Evolutionary conservation across 1,140 invertebrate genomes (phyloP), one percentile per base, ranked within the genome.

Genomic region (Formica exsecta): DNA sequence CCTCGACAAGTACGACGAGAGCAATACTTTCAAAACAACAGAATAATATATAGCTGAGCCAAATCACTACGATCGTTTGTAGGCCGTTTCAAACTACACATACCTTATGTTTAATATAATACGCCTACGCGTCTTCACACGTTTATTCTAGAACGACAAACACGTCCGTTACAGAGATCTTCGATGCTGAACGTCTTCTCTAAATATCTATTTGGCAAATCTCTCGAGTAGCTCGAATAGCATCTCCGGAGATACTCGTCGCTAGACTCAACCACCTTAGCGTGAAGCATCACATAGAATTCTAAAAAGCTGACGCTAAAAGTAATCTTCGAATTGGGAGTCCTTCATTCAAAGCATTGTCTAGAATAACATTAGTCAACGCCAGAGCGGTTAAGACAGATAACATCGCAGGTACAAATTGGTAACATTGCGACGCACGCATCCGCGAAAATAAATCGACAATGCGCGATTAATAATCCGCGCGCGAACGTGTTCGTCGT

Each of bases 61-160:
- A 61, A 80, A 88, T 71, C 86, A 75, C 54, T 85, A 90, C 66
- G 71, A 89, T 90, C 83, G 76, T 88, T 75, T 79, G 75, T 91
- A 91, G 89, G 89, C 89, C 89, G 84, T 91, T 90, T 83, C 65
- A 85, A 87, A 81, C 59, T 73, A 76, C 38, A 59, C 48, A 57
- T 73, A 65, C n/a, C 59, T 73, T 80, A 84, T 36, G 22, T 74
- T 75, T 66, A 61, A 83, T 61, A 19, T 51, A 51, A 51, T 59
- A 83, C 54, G 57, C 16, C n/a, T 73, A 38, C 54, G 25, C 36
- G 22, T 54, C 38, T 48, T 41, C 38, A 29, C 54, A 29, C 38
- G 57, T 8, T 83, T 74, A 36, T 29, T 74, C 68, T 57, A 70
- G 13, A 61, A 83, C 68, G 68, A 83, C 54, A 32, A 44, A 73